Evolutionary conservation across 2,888 invertebrate species (phyloP).

Genomic region (Anodontia alba): DNA sequence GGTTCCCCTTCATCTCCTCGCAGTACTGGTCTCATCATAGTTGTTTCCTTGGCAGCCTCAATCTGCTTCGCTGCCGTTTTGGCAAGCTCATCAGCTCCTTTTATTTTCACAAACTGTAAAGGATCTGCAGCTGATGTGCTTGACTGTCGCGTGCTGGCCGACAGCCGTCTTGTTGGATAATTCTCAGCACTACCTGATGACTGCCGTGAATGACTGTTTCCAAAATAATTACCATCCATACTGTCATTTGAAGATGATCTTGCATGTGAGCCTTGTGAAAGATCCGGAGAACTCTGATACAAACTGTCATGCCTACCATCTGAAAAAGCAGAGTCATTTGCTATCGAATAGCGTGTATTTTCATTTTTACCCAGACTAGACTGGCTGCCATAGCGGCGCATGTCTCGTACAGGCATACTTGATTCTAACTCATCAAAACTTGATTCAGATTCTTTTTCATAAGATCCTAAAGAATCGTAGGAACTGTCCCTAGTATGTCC

Average conservation of each 20-base stretch:
- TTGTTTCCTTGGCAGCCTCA: conserved; percentile 73
- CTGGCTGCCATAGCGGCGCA: conserved; percentile 73
- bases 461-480: conserved; percentile 77
- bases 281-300: conserved; percentile 75
- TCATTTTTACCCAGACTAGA: conserved; percentile 59
- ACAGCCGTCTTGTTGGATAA: conserved; percentile 62
- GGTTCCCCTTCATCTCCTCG: conserved; percentile 62
- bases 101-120: conserved; percentile 81
- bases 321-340: conserved; percentile 50
- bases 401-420: conserved; percentile 72
- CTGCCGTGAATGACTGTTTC: conserved; percentile 76
- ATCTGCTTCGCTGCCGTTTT: conserved; percentile 80
- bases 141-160: conserved; percentile 51
- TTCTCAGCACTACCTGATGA: conserved; percentile 76
- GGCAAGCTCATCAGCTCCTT: conserved; percentile 73
- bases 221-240: conserved; percentile 70
- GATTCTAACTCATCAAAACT: conserved; percentile 73
- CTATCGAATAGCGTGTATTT: conserved; percentile 46
- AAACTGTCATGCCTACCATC: conserved; percentile 62
- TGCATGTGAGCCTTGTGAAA: conserved; percentile 64
- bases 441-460: conserved; percentile 72
- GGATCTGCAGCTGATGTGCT: conserved; percentile 72
- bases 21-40: conserved; percentile 65
- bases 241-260: conserved; percentile 79
- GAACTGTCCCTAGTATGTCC: conserved; percentile 73